Evolutionary conservation across 2,113 vertebrate species (phyloP).

Genomic region (Cyrtonyx montezumae): DNA sequence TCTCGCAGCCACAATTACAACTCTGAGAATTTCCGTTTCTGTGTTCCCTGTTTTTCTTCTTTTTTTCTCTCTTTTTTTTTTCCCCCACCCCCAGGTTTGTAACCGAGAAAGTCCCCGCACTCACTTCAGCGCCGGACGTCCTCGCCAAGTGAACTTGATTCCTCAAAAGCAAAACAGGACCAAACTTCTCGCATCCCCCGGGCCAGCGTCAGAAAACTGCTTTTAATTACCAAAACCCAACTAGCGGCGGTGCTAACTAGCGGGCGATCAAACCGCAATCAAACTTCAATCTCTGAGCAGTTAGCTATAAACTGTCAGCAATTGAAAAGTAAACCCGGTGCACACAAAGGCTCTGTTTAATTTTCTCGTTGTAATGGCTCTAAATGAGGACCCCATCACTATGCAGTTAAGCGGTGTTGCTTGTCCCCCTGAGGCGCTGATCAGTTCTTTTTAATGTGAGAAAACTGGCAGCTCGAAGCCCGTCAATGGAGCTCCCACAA

Average conservation of each 20-base stretch:
- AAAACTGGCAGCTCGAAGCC: slow-evolving; percentile 79
- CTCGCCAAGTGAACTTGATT: slow-evolving; percentile 16
- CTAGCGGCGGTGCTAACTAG: slow-evolving; percentile 63
- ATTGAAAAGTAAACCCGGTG: slow-evolving; percentile 78
- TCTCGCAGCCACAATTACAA: background rate
- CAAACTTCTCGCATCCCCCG: slow-evolving; percentile 42
- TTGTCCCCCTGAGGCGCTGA: slow-evolving; percentile 76
- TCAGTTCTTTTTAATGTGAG: slow-evolving; percentile 81
- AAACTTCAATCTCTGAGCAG: slow-evolving; percentile 75
- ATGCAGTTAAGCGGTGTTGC: slow-evolving; percentile 74
- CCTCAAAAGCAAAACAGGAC: slow-evolving; percentile 54
- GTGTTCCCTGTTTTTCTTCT: background rate
- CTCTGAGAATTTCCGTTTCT: background rate
- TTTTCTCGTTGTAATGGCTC: slow-evolving; percentile 77
- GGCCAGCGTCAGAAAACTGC: slow-evolving; percentile 10
- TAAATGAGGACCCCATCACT: slow-evolving; percentile 81
- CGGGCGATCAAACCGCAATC: slow-evolving; percentile 72
- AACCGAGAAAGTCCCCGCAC: background rate
- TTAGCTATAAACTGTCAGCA: slow-evolving; percentile 79
- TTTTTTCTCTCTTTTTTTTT: background rate
- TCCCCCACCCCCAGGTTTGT: background rate
- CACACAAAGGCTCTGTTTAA: slow-evolving; percentile 80
- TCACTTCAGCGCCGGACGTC: slow-evolving; percentile 30
- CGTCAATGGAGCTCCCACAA: slow-evolving; percentile 78
- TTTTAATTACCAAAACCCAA: slow-evolving; percentile 65